phyloP scores from a whole-genome alignment of 92 coral and sea anemone species.

The Actinostola sp. region DNA sequence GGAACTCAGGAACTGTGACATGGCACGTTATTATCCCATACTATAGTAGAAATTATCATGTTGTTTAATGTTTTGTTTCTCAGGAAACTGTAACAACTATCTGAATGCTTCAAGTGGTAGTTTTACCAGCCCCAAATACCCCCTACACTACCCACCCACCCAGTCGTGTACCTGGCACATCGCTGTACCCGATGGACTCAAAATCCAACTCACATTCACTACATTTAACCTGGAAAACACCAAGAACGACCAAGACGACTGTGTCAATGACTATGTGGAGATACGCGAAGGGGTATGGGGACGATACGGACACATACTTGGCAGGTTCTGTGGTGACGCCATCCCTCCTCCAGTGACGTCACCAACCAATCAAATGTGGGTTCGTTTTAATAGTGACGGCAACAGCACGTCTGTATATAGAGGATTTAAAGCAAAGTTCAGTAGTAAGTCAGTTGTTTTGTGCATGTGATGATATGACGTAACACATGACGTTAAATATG shows the following conservation, averaged over 20 bases:
- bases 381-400: conserved; percentile 25
- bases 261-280: conserved; percentile 43
- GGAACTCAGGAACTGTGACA: too few species aligned
- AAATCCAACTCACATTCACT: conserved; percentile 17
- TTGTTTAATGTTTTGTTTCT: neutral
- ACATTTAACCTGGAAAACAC: conserved; percentile 14
- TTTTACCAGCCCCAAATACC: conserved; percentile 22
- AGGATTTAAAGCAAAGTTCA: conserved; percentile 20
- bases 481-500: neutral
- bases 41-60: neutral
- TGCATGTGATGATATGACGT: neutral
- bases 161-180: conserved; percentile 24
- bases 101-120: conserved; percentile 27
- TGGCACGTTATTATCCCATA: too few species aligned
- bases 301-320: conserved; percentile 26
- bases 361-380: conserved; percentile 69
- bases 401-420: neutral
- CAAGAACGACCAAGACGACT: conserved; percentile 12
- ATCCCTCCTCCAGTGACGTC: conserved; percentile 55
- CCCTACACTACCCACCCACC: neutral
- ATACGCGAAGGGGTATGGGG: conserved; percentile 47
- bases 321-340: conserved; percentile 53
- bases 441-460: too few species aligned
- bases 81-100: conserved; percentile 12
- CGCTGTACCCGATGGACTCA: conserved; percentile 13